A percentile compares a stretch with the other conserved stretches of the same genome.
These are phyloP conservation scores for Drosophila trapezifrons DNA, from an alignment of 1,140 invertebrate genomes.

Conservation along the genomic window DNA sequence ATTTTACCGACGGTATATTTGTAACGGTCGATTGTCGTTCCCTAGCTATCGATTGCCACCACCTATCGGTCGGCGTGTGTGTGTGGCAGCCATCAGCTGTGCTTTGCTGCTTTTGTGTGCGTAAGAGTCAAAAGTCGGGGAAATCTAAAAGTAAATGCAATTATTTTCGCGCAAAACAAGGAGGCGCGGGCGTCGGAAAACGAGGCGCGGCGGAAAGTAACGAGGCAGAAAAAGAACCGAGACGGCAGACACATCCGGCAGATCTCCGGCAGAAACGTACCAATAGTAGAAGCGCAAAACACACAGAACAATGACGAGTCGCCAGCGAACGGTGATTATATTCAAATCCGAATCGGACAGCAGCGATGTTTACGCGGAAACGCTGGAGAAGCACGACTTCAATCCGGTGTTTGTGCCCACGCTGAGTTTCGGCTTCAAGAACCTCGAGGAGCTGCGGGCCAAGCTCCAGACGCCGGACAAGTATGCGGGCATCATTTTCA, in stretches of 20 bases:
- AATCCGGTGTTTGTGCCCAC: constrained; percentile 85
- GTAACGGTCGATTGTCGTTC: too few relatives aligned
- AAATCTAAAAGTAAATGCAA: constrained; percentile 22
- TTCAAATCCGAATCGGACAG: constrained; percentile 86
- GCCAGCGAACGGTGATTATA: constrained; percentile 84
- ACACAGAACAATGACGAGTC: constrained; percentile 56
- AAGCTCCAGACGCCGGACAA: constrained; percentile 81
- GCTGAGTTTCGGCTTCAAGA: constrained; percentile 85
- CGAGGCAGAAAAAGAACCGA: constrained; percentile 10
- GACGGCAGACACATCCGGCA: constrained; percentile 6
- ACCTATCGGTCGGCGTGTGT: not conserved
- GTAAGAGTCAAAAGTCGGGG: constrained; percentile 3
- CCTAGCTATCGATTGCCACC: not conserved
- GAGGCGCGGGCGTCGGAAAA: constrained; percentile 11
- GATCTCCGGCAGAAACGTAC: not conserved
- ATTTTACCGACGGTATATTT: too few relatives aligned
- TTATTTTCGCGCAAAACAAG: constrained; percentile 14
- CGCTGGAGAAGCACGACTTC: constrained; percentile 84
- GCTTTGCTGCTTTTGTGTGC: not conserved
- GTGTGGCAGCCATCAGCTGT: constrained; percentile 1
- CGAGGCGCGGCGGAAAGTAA: constrained; percentile 2
- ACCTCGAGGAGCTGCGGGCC: constrained; percentile 79
- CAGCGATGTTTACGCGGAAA: constrained; percentile 85
- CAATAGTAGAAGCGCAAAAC: not conserved
- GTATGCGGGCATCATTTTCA: constrained; percentile 86